Conservation (phyloP, 2,797 vertebrate genomes). For the Carcharodon carcharias region DNA sequence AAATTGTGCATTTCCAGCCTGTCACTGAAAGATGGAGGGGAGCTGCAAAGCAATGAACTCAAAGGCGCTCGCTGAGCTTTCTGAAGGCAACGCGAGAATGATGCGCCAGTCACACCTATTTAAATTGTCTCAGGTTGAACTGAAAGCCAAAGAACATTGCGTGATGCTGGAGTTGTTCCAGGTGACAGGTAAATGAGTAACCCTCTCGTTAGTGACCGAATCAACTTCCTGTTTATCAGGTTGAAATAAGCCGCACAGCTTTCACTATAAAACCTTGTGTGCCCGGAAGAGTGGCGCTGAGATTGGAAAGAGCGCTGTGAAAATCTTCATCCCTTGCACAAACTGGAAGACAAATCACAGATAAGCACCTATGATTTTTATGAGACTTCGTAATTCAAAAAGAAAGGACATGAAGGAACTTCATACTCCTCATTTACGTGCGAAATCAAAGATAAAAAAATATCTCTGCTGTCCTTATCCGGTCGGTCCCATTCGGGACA, state of each 20-base stretch:
- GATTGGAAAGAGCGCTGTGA: background rate
- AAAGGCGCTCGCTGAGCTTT: background rate
- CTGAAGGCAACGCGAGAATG: background rate
- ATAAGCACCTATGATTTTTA: no score
- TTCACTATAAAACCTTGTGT: background rate
- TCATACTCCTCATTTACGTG: background rate
- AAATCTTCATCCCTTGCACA: background rate
- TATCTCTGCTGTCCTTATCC: background rate
- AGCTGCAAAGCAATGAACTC: background rate
- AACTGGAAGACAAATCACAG: background rate
- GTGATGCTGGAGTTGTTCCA: background rate
- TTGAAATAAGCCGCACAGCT: background rate
- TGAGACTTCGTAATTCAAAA: background rate
- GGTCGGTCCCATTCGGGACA: background rate
- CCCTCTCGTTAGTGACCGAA: background rate
- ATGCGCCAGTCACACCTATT: background rate
- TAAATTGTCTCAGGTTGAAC: background rate
- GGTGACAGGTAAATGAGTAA: conserved; percentile 4
- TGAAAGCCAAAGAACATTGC: background rate
- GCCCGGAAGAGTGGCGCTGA: background rate
- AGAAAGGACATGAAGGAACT: background rate
- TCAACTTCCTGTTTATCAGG: conserved; percentile 14
- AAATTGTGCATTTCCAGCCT: background rate
- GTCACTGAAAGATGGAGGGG: background rate
- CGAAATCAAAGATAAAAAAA: background rate